Percentiles rank a stretch among this genome's conserved stretches.
Evolutionary conservation across 2,113 vertebrate species (phyloP).

Genomic region (Haemorhous mexicanus): DNA sequence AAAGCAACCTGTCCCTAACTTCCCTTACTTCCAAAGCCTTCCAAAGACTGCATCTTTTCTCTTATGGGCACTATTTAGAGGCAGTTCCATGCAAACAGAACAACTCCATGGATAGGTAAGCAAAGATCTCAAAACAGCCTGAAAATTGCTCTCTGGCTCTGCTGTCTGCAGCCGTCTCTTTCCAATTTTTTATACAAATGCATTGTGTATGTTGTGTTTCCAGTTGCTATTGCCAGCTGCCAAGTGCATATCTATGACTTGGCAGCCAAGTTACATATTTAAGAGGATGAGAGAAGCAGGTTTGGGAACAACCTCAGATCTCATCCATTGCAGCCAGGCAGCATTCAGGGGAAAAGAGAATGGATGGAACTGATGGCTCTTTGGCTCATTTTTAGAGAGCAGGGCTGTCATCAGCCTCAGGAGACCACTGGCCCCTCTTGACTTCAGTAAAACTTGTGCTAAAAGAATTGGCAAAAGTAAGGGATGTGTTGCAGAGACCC

Average conservation of each 20-base stretch:
- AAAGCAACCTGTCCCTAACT: neutral
- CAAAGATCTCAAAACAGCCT: neutral
- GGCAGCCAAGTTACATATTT: conserved; percentile 58
- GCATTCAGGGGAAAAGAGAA: neutral
- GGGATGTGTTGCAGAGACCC: neutral
- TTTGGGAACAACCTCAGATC: conserved; percentile 19
- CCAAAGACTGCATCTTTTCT: neutral
- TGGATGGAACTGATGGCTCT: neutral
- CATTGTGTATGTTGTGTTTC: conserved; percentile 41
- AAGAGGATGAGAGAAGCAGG: conserved; percentile 46
- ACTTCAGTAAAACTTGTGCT: neutral
- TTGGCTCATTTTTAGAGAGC: neutral
- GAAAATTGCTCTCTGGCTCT: neutral
- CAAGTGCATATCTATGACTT: conserved; percentile 43
- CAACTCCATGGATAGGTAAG: neutral
- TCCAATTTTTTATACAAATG: neutral
- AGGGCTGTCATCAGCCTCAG: neutral
- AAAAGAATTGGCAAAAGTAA: neutral
- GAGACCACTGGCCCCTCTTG: neutral
- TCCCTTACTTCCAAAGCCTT: neutral
- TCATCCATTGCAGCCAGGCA: neutral
- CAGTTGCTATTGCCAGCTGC: conserved; percentile 50
- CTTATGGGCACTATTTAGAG: neutral
- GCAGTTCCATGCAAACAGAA: neutral
- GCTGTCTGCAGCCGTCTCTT: neutral